These are phyloP conservation scores for Euproctis similis DNA, from an alignment of 2,888 invertebrate species.

Conservation along the genomic window DNA sequence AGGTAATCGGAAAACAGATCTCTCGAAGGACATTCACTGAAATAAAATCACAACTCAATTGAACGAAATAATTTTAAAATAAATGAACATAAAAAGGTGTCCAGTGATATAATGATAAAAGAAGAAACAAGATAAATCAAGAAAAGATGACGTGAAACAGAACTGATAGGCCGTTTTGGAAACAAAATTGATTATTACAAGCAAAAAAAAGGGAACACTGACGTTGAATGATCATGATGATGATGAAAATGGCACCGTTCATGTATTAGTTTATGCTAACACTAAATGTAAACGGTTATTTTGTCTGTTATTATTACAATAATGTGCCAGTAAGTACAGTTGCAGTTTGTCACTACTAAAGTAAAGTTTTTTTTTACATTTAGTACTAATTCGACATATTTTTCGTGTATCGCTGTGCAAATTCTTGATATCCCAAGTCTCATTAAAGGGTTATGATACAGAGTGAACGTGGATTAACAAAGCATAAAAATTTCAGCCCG, in stretches of 20 bases:
- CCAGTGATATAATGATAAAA: constrained; percentile 57
- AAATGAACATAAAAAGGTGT: constrained; percentile 39
- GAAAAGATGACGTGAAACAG: constrained; percentile 59
- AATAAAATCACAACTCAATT: constrained; percentile 40
- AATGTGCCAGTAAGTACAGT: constrained; percentile 54
- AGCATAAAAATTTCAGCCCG: constrained; percentile 70
- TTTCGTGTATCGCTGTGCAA: constrained; percentile 63
- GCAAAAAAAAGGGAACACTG: constrained; percentile 60
- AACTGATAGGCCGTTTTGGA: constrained; percentile 77
- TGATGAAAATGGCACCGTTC: constrained; percentile 49
- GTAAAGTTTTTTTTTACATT: constrained; percentile 36
- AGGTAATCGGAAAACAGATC: constrained; percentile 72
- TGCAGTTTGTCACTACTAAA: constrained; percentile 25
- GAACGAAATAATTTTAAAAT: constrained; percentile 27
- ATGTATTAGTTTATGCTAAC: constrained; percentile 33
- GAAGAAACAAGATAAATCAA: constrained; percentile 53
- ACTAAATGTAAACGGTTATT: constrained; percentile 35
- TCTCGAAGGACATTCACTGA: constrained; percentile 74
- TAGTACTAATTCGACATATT: constrained; percentile 44
- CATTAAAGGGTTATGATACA: constrained; percentile 60
- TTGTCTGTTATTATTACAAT: constrained; percentile 39
- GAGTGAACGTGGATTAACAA: constrained; percentile 64
- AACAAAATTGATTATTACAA: constrained; percentile 61
- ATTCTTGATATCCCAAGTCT: constrained; percentile 52
- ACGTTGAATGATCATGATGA: constrained; percentile 51